These are phyloP conservation scores for Scrobipalpa atriplicella DNA, from an alignment of 2,888 invertebrate species.

Conservation along the genomic window DNA sequence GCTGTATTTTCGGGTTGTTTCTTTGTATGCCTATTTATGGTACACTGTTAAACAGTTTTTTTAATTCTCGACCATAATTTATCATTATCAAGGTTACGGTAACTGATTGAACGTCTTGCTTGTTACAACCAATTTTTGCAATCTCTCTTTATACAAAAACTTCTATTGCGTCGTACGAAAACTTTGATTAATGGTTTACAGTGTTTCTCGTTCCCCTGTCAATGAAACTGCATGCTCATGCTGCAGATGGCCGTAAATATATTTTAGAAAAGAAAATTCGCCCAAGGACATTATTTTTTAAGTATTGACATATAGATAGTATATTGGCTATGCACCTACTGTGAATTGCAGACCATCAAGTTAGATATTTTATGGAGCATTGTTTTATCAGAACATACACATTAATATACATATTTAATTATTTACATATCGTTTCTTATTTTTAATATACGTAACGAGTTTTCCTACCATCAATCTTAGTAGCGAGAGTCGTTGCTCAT, in stretches of 20 bases:
- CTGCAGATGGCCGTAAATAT: not conserved
- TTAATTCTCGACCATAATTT: not conserved
- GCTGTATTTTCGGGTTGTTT: too few relatives aligned
- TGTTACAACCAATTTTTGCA: not conserved
- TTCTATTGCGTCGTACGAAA: not conserved
- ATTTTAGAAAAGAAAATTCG: not conserved
- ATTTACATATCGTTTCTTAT: too few relatives aligned
- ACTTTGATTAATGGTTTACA: not conserved
- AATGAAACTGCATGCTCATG: constrained; percentile 9
- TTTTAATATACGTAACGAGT: too few relatives aligned
- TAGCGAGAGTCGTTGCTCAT: not conserved
- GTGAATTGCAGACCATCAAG: not conserved
- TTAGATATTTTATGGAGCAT: not conserved
- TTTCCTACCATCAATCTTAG: too few relatives aligned
- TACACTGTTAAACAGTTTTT: too few relatives aligned
- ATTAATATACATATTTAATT: too few relatives aligned
- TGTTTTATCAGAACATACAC: not conserved
- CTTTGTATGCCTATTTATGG: too few relatives aligned
- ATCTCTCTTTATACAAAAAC: not conserved
- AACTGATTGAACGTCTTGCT: constrained; percentile 8
- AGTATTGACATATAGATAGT: too few relatives aligned
- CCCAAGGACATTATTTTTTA: not conserved
- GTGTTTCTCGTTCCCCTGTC: not conserved
- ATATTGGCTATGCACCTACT: too few relatives aligned
- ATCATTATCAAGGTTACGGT: not conserved